Evolutionary conservation across 2,888 invertebrate genomes (phyloP), one percentile per base, ranked within the genome.

Genomic region (Lasioglossum lativentre): DNA sequence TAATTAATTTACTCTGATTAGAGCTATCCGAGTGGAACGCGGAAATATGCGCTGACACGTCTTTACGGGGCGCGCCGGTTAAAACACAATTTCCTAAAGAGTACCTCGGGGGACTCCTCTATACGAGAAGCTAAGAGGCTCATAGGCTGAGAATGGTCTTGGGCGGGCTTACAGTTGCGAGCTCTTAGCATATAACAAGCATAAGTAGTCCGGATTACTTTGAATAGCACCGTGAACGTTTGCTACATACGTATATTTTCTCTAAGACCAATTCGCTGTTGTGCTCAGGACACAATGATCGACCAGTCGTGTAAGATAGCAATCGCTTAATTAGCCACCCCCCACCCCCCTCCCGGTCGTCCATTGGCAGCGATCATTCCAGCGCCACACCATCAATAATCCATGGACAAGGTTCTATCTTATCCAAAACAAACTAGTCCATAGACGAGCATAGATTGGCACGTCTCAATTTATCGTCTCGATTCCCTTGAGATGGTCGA

Each of bases 1-100:
- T 70, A 70, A 70, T 70, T 70, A 70, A 40, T 40, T 40, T 70
- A 70, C 14, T n/a, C 70, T 70, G 40, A 16, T 40, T 40, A 40
- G 70, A 70, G 14, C 70, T n/a, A n/a, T 70, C 70, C 40, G 6
- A n/a, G 70, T n/a, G 40, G 70, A 70, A 70, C 70, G 38, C 3
- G 14, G 38, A 70, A 70, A 70, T 70, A 40, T 70, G 40, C 68
- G 38, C 68, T 1, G 38, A 23, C 68, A 68, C 23, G 34, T 38
- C 38, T 68, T 68, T 34, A 34, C 23, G 34, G 0, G 19, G 38
- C 63, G 30, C 38, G 23, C 23, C 68, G 68, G 68, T 23, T 68
- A 1, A 10, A 38, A 23, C 3, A 23, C 23, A 23, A 12, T 68
- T 68, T 68, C 8, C 12, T 10, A 10, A 68, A 14, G 19, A 30